Evolutionary conservation across 2,888 invertebrate species (phyloP).

Genomic region (Pristionchus mayeri): DNA sequence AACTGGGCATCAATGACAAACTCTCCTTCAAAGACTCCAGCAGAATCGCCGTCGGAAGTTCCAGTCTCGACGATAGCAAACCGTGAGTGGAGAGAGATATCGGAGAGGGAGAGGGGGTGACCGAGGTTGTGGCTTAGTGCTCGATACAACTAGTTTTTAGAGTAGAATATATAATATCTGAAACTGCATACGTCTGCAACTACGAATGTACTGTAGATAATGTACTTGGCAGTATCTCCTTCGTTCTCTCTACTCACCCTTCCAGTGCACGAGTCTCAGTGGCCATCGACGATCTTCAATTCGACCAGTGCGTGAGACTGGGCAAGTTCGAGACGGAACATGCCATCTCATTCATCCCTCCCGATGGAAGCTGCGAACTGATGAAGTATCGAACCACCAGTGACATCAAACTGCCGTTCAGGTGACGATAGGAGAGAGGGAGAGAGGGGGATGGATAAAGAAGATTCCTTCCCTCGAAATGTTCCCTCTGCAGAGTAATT

Average conservation of each 20-base stretch:
- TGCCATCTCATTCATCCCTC: conserved; percentile 97
- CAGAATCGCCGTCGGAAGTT: conserved; percentile 75
- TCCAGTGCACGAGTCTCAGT: conserved; percentile 89
- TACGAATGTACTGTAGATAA: no score
- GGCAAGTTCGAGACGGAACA: conserved; percentile 99
- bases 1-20: conserved; percentile 98
- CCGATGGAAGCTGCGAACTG: conserved; percentile 98
- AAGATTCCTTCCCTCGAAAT: not conserved
- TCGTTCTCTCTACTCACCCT: not conserved
- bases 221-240: no score
- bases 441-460: not conserved
- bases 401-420: conserved; percentile 97
- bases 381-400: conserved; percentile 99
- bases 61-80: conserved; percentile 79
- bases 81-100: conserved; percentile 48
- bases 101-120: not conserved
- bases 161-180: no score
- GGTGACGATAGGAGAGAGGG: conserved; percentile 39
- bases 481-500: conserved; percentile 85
- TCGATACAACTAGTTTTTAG: no score
- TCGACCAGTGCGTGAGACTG: conserved; percentile 98
- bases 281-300: conserved; percentile 99
- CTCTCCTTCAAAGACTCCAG: conserved; percentile 84
- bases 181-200: no score
- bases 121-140: no score